phyloP scores from a whole-genome alignment of 2,888 invertebrate species.

The Ophioninae sp. region DNA sequence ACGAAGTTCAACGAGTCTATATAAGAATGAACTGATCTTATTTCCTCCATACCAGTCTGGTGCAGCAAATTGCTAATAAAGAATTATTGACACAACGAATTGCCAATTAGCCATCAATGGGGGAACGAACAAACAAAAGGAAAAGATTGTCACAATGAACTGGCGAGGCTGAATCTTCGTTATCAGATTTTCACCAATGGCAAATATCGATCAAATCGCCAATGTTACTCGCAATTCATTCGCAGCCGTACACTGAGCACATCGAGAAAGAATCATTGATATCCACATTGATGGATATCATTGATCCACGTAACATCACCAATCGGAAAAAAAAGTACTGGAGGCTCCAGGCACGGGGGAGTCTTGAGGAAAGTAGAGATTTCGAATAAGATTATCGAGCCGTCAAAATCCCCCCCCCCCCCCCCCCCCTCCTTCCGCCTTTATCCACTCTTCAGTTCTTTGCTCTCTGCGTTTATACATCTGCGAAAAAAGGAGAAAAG shows the following conservation, averaged over 20 bases:
- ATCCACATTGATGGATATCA: not conserved
- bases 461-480: conserved; percentile 48
- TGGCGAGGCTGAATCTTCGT: not conserved
- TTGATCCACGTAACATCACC: not conserved
- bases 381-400: conserved; percentile 46
- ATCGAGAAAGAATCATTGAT: not conserved
- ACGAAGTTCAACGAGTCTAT: conserved; percentile 3
- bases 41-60: conserved; percentile 4
- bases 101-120: conserved; percentile 63
- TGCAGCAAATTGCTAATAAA: conserved; percentile 59
- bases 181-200: not conserved
- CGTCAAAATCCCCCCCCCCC: conserved; percentile 37
- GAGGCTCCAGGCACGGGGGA: conserved; percentile 19
- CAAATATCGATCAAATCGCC: not conserved
- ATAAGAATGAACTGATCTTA: conserved; percentile 8
- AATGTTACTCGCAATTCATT: not conserved
- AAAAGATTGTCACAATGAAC: not conserved
- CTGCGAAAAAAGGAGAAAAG: conserved; percentile 29
- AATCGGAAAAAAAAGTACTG: not conserved
- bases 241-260: not conserved
- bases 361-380: conserved; percentile 41
- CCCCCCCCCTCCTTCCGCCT: not conserved
- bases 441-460: conserved; percentile 31
- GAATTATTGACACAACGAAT: conserved; percentile 56
- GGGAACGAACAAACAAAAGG: conserved; percentile 70